Percentiles rank a stretch among this genome's conserved stretches.
Conservation (phyloP, 1,140 invertebrate genomes). For the Varroa destructor region DNA sequence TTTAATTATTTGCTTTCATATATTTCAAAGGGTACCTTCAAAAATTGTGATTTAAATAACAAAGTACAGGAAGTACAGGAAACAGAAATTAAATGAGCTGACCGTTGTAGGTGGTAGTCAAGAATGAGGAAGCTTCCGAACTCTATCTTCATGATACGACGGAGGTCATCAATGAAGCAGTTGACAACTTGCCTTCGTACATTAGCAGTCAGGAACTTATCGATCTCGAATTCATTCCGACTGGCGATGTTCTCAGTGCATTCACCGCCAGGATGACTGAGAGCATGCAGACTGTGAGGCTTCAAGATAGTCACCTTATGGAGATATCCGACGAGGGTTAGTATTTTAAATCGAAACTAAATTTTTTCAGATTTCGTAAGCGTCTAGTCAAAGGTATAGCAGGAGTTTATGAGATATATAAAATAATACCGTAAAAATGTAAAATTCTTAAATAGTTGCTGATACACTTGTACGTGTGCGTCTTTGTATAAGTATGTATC, state of each 20-base stretch:
- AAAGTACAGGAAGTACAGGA: too few relatives aligned
- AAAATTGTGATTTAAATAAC: too few relatives aligned
- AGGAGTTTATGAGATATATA: too few relatives aligned
- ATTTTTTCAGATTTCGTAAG: too few relatives aligned
- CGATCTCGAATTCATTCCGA: not conserved
- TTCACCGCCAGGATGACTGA: not conserved
- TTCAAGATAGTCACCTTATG: conserved; percentile 69
- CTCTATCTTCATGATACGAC: not conserved
- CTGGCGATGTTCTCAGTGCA: not conserved
- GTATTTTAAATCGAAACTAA: not conserved
- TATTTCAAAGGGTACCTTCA: too few relatives aligned
- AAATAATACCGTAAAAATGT: too few relatives aligned
- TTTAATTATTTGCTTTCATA: too few relatives aligned
- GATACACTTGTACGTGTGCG: too few relatives aligned
- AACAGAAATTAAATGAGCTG: too few relatives aligned
- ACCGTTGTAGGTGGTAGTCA: conserved; percentile 32
- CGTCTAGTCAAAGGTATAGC: too few relatives aligned
- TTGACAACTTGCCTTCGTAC: conserved; percentile 6
- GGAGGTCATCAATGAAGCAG: not conserved
- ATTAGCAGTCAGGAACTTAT: not conserved
- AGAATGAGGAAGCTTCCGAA: conserved; percentile 30
- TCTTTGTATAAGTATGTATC: too few relatives aligned
- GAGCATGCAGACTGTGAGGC: conserved; percentile 36
- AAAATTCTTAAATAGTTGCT: too few relatives aligned
- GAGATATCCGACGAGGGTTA: conserved; percentile 63